Evolutionary conservation across 1,140 invertebrate species (phyloP).

Genomic region (Diorhabda carinulata): DNA sequence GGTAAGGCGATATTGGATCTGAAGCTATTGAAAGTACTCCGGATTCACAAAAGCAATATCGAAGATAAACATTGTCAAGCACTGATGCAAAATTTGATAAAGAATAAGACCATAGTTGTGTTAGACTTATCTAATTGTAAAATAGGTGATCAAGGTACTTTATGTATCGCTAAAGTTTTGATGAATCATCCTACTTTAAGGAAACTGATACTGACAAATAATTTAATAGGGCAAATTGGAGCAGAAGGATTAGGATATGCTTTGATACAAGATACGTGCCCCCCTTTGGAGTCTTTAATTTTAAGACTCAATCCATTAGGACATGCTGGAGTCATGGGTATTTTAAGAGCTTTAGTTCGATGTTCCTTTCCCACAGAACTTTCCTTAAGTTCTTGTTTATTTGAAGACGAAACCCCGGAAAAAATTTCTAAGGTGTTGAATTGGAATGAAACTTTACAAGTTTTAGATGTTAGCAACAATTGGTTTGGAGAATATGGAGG

Average conservation of each 20-base stretch:
- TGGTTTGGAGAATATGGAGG: slow-evolving; percentile 41
- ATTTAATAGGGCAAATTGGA: slow-evolving; percentile 39
- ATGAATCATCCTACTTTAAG: slow-evolving; percentile 33
- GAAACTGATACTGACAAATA: slow-evolving; percentile 41
- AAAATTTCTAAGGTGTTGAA: slow-evolving; percentile 41
- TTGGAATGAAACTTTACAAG: slow-evolving; percentile 37
- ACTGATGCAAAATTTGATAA: slow-evolving; percentile 39
- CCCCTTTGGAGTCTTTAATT: slow-evolving; percentile 39
- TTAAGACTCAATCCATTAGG: slow-evolving; percentile 45
- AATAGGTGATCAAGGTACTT: slow-evolving; percentile 43
- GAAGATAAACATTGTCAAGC: slow-evolving; percentile 39
- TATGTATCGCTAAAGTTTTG: slow-evolving; percentile 42
- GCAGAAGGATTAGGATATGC: slow-evolving; percentile 26
- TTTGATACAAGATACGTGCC: slow-evolving; percentile 14
- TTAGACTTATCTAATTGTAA: slow-evolving; percentile 44
- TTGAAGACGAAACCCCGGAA: slow-evolving; percentile 36
- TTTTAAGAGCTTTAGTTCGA: slow-evolving; percentile 43
- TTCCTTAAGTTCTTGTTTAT: slow-evolving; percentile 39
- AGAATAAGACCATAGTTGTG: slow-evolving; percentile 36
- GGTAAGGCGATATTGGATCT: slow-evolving; percentile 38
- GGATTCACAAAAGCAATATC: slow-evolving; percentile 38
- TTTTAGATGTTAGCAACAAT: slow-evolving; percentile 45
- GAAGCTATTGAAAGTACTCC: slow-evolving; percentile 35
- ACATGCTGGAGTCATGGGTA: slow-evolving; percentile 41
- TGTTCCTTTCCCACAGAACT: slow-evolving; percentile 35